Evolutionary conservation across 2,888 invertebrate genomes (phyloP).

Genomic region (Phortica magna): DNA sequence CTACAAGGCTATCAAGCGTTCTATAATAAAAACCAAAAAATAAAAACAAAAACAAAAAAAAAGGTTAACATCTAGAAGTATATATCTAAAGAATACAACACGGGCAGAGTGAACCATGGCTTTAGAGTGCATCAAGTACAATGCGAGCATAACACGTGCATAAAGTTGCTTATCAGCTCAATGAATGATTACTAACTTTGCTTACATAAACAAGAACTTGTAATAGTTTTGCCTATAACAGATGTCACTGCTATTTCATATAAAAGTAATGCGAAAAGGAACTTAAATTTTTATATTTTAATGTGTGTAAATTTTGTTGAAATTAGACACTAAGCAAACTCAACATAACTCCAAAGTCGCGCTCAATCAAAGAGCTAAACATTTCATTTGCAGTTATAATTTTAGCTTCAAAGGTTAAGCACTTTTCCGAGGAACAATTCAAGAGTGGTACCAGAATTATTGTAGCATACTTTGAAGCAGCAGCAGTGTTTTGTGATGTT

Average conservation of each 20-base stretch:
- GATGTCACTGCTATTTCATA: neutral
- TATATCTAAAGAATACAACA: neutral
- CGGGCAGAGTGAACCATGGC: neutral
- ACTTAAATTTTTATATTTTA: too few relatives aligned
- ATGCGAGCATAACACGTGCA: slow-evolving; percentile 6
- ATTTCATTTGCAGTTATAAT: too few relatives aligned
- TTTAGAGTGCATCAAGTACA: neutral
- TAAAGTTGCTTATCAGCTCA: neutral
- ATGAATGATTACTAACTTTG: neutral
- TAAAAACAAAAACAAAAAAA: neutral
- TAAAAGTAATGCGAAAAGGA: neutral
- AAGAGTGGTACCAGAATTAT: too few relatives aligned
- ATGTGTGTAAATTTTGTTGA: too few relatives aligned
- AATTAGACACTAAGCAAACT: too few relatives aligned
- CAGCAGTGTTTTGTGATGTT: too few relatives aligned
- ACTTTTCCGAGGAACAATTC: too few relatives aligned
- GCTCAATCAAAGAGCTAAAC: too few relatives aligned
- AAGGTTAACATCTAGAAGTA: neutral
- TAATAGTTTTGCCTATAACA: neutral
- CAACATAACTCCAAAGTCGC: too few relatives aligned
- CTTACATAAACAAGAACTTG: neutral
- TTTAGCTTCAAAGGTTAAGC: too few relatives aligned
- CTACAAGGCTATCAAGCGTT: slow-evolving; percentile 16
- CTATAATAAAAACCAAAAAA: slow-evolving; percentile 21
- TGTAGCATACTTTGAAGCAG: too few relatives aligned